These are phyloP conservation scores for Falco peregrinus DNA, from an alignment of 2,797 vertebrate species.

Conservation along the genomic window DNA sequence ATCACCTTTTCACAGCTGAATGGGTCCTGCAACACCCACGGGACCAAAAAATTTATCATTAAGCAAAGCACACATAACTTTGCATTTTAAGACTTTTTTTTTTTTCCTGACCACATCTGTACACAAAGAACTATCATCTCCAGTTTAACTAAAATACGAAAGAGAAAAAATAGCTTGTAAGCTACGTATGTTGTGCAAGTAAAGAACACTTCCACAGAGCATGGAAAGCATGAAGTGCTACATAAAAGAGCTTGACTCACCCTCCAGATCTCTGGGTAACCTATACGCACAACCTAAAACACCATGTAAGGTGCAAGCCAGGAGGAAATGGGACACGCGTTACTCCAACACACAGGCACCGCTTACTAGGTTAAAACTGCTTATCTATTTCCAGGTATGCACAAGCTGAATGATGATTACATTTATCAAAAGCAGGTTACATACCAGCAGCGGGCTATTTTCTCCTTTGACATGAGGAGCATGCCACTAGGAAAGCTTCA, in stretches of 20 bases:
- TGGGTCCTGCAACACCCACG: not conserved
- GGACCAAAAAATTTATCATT: not conserved
- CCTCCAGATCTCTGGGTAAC: not conserved
- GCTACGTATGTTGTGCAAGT: not conserved
- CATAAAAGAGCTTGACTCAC: not conserved
- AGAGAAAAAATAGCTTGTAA: not conserved
- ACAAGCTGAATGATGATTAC: not conserved
- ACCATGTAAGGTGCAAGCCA: rapidly evolving
- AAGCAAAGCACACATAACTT: not conserved
- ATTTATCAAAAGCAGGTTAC: not conserved
- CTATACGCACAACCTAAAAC: not conserved
- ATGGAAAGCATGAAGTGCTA: not conserved
- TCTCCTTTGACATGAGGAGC: not conserved
- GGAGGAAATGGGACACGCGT: not conserved
- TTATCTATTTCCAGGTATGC: not conserved
- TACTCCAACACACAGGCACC: not conserved
- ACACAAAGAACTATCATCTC: not conserved
- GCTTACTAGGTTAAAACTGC: not conserved
- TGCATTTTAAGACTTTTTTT: not conserved
- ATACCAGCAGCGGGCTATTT: not conserved
- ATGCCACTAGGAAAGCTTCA: not conserved
- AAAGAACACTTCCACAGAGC: not conserved
- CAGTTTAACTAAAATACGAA: not conserved
- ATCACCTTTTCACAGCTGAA: not conserved
- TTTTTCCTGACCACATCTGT: not conserved